These are phyloP conservation scores for Pyrochroa serraticornis DNA, from an alignment of 2,888 invertebrate species.

Conservation along the genomic window DNA sequence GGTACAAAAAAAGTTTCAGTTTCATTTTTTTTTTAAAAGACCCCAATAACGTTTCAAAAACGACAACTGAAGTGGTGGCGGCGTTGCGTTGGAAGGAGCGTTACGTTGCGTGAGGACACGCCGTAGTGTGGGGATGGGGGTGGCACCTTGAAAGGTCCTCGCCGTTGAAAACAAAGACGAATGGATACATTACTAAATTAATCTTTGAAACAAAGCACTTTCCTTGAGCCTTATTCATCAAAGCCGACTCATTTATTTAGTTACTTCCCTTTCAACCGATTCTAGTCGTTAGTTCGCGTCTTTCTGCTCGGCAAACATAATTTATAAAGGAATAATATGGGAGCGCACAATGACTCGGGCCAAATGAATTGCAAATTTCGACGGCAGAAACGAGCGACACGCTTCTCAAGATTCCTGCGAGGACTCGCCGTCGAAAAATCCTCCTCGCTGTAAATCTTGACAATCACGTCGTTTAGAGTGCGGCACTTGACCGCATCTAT, in stretches of 20 bases:
- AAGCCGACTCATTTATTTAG: conserved; percentile 56
- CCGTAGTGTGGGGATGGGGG: conserved; percentile 5
- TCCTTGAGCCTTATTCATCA: conserved; percentile 56
- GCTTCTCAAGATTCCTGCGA: not conserved
- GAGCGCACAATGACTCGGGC: conserved; percentile 18
- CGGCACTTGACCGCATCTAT: no score
- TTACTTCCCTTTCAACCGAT: conserved; percentile 51
- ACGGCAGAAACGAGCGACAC: not conserved
- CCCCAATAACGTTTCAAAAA: no score
- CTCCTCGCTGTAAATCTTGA: no score
- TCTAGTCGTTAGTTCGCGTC: conserved; percentile 50
- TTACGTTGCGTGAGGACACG: not conserved
- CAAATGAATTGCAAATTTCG: conserved; percentile 33
- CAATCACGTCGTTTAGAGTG: not conserved
- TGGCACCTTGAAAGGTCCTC: conserved; percentile 42
- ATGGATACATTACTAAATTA: conserved; percentile 58
- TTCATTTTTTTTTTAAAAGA: no score
- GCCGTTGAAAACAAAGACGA: conserved; percentile 53
- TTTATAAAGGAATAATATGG: conserved; percentile 42
- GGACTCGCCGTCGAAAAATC: no score
- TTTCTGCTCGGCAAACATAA: conserved; percentile 44
- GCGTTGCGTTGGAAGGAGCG: no score
- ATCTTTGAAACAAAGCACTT: conserved; percentile 57
- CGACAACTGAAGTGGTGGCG: no score
- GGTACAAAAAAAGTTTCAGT: no score